phyloP scores from a whole-genome alignment of 2,797 vertebrate species.

The Gorsachius magnificus region DNA sequence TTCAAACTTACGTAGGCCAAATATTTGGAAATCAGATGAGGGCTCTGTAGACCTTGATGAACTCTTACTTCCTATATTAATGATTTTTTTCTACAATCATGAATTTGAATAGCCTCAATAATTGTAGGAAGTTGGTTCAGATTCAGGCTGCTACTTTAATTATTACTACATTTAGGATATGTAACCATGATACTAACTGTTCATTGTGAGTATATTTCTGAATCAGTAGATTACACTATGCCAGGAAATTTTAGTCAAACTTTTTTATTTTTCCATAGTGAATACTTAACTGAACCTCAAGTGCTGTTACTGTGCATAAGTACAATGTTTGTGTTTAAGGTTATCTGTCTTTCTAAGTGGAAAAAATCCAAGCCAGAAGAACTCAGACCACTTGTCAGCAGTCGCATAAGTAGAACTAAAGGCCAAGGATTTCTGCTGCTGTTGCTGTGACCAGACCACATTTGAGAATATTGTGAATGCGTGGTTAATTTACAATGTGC shows the following conservation, averaged over 20 bases:
- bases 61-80: neutral
- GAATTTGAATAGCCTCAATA: neutral
- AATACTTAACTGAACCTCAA: neutral
- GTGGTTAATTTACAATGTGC: accelerated
- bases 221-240: neutral
- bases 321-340: neutral
- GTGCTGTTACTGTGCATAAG: neutral
- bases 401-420: neutral
- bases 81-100: neutral
- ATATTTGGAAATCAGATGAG: neutral
- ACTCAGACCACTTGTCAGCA: neutral
- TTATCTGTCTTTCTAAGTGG: neutral
- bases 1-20: neutral
- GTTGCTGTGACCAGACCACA: neutral
- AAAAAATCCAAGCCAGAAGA: neutral
- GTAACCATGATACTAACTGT: neutral
- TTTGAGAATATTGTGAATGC: neutral
- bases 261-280: neutral
- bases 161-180: neutral
- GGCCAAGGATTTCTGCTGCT: neutral
- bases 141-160: neutral
- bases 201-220: neutral
- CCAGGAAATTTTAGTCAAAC: neutral
- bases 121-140: neutral
- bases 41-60: neutral